Percentiles rank a stretch among this genome's conserved stretches.
Conservation (phyloP, 2,888 invertebrate species). For the Trissonchulus sp. region DNA sequence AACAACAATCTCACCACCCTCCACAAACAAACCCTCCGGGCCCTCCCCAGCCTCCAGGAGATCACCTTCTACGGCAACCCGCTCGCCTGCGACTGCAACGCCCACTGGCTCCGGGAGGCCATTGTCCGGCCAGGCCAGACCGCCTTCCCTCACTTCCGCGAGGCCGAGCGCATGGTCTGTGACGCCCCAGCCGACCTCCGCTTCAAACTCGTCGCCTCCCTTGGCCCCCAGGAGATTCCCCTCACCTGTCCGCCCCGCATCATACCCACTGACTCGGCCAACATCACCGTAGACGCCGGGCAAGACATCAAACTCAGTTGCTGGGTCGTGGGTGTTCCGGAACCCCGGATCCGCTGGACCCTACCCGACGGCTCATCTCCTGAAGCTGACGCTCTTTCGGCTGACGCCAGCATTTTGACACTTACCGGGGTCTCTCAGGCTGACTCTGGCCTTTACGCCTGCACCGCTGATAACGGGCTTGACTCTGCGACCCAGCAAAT, state of each 20-base stretch:
- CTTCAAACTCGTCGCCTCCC: constrained; percentile 41
- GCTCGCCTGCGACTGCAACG: constrained; percentile 56
- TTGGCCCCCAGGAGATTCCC: constrained; percentile 43
- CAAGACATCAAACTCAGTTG: constrained; percentile 53
- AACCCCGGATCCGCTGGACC: constrained; percentile 53
- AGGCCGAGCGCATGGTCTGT: constrained; percentile 51
- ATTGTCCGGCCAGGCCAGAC: no score
- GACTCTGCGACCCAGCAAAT: constrained; percentile 49
- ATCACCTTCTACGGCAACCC: constrained; percentile 55
- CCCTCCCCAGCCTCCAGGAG: constrained; percentile 47
- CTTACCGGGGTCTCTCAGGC: constrained; percentile 45
- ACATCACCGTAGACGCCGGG: constrained; percentile 49
- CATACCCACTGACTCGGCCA: constrained; percentile 45
- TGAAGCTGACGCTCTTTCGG: constrained; percentile 43
- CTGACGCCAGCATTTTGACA: constrained; percentile 45
- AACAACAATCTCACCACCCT: constrained; percentile 54
- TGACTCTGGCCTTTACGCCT: constrained; percentile 55
- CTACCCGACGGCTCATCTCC: constrained; percentile 54
- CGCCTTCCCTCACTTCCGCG: constrained; percentile 38
- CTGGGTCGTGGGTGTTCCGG: constrained; percentile 55
- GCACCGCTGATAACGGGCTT: constrained; percentile 52
- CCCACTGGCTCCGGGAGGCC: constrained; percentile 47
- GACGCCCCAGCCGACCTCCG: constrained; percentile 44
- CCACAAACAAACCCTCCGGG: constrained; percentile 45
- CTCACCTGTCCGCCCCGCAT: constrained; percentile 40